These are phyloP conservation scores for Mesoligia furuncula DNA, from an alignment of 2,888 invertebrate species.

Conservation along the genomic window DNA sequence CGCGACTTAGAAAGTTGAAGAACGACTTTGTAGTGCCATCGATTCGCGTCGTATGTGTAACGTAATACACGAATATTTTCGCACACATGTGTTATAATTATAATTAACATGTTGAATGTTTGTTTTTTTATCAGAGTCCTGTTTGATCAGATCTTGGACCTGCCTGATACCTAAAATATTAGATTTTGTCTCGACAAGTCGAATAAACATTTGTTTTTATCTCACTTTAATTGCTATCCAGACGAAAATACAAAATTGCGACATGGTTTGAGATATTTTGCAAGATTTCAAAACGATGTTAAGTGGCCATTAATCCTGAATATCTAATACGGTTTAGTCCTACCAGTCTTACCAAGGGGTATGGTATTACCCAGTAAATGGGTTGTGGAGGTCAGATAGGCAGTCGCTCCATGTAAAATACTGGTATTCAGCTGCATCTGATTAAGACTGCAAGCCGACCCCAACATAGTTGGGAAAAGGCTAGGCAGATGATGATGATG, in stretches of 20 bases:
- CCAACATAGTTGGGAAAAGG: too few relatives aligned
- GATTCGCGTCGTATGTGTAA: slow-evolving; percentile 49
- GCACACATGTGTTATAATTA: slow-evolving; percentile 26
- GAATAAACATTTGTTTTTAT: slow-evolving; percentile 15
- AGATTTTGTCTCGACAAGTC: background rate
- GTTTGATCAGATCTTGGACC: background rate
- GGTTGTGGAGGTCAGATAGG: too few relatives aligned
- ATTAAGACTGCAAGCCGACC: too few relatives aligned
- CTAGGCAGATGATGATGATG: too few relatives aligned
- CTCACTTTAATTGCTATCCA: slow-evolving; percentile 18
- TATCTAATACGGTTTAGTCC: background rate
- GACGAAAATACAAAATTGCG: slow-evolving; percentile 22
- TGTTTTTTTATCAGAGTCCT: slow-evolving; percentile 5
- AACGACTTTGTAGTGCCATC: slow-evolving; percentile 53
- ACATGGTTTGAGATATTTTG: slow-evolving; percentile 31
- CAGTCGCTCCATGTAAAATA: too few relatives aligned
- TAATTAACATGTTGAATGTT: slow-evolving; percentile 6
- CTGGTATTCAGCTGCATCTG: too few relatives aligned
- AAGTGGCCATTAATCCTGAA: slow-evolving; percentile 48
- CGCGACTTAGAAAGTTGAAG: slow-evolving; percentile 67
- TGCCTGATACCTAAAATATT: background rate
- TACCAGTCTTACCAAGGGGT: too few relatives aligned
- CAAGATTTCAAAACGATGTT: slow-evolving; percentile 21
- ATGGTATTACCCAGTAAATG: too few relatives aligned
- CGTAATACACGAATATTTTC: slow-evolving; percentile 50